Evolutionary conservation across 2,888 invertebrate genomes (phyloP).

Genomic region (Meliscaeva auricollis): DNA sequence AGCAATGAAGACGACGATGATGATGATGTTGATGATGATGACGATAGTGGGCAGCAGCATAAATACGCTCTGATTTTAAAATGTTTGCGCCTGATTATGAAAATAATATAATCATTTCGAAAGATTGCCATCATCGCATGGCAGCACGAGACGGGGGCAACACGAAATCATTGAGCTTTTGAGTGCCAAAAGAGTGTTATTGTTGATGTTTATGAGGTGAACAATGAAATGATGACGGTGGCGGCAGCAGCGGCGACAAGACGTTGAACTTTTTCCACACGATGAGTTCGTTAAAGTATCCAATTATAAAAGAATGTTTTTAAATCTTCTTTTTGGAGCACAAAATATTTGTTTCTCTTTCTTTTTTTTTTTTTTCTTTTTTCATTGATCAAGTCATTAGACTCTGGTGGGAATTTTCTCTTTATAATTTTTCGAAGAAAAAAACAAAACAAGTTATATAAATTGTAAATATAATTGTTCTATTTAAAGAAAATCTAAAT

Average conservation of each 20-base stretch:
- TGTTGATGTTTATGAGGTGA: conserved; percentile 13
- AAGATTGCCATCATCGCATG: conserved; percentile 30
- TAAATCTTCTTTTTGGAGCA: conserved; percentile 6
- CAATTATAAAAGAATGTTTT: conserved; percentile 37
- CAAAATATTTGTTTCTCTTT: neutral
- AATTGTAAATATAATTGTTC: too few species aligned
- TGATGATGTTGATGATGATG: neutral
- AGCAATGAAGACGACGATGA: conserved; percentile 10
- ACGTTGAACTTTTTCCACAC: conserved; percentile 75
- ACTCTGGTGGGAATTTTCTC: neutral
- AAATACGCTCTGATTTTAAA: conserved; percentile 67
- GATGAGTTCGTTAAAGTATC: conserved; percentile 61
- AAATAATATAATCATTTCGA: conserved; percentile 45
- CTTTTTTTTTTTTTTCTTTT: neutral
- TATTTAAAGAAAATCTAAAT: neutral
- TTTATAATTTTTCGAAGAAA: neutral
- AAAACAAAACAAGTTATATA: neutral
- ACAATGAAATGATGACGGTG: neutral
- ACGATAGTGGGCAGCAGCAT: conserved; percentile 33
- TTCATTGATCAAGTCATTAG: conserved; percentile 9
- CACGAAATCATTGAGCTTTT: conserved; percentile 62
- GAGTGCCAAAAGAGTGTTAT: conserved; percentile 47
- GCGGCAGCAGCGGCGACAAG: too few species aligned
- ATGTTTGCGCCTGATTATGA: conserved; percentile 67
- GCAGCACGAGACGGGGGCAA: neutral